Evolutionary conservation across 1,140 invertebrate genomes (phyloP).

Genomic region (Brachionus rotundiformis): DNA sequence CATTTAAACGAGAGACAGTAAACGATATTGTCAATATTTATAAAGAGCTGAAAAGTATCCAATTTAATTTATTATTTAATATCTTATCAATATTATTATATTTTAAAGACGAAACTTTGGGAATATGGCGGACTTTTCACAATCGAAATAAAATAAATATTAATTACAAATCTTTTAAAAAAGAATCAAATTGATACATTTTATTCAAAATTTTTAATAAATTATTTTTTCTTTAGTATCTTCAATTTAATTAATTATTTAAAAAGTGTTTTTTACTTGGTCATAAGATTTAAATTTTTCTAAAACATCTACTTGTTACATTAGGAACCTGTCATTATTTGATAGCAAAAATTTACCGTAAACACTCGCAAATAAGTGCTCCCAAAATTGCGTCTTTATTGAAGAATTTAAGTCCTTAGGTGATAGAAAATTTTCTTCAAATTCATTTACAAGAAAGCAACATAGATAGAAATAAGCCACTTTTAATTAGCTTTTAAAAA

Average conservation of each 20-base stretch:
- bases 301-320: too few species aligned
- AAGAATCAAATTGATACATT: background rate
- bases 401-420: too few species aligned
- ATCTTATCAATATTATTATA: background rate
- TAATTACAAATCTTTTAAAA: background rate
- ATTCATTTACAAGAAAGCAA: too few species aligned
- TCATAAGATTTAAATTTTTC: too few species aligned
- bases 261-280: too few species aligned
- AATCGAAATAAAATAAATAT: constrained; percentile 16
- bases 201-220: background rate
- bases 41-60: background rate
- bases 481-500: too few species aligned
- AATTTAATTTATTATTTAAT: background rate
- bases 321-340: too few species aligned
- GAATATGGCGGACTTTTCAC: background rate
- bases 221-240: background rate
- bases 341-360: too few species aligned
- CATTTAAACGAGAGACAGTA: background rate
- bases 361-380: too few species aligned
- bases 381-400: too few species aligned
- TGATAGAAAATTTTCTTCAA: too few species aligned
- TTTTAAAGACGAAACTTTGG: background rate
- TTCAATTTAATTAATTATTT: background rate
- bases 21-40: background rate
- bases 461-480: too few species aligned